Evolutionary conservation across 2,113 vertebrate species (phyloP).

Genomic region (Cardinalis cardinalis): DNA sequence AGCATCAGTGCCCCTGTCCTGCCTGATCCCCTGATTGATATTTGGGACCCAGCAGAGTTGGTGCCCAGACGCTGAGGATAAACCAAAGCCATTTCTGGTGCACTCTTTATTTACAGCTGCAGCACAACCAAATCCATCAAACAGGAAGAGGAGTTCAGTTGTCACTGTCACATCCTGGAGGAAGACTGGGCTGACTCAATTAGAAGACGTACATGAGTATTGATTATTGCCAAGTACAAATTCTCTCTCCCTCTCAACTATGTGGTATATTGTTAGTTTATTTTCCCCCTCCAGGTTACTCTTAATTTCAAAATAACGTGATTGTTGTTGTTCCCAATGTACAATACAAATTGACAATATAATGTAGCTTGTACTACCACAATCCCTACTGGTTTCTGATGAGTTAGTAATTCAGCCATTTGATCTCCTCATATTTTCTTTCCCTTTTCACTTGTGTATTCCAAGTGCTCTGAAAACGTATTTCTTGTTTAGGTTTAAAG

Average conservation of each 20-base stretch:
- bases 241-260: neutral
- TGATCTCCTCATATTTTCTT: neutral
- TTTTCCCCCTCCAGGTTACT: conserved; percentile 45
- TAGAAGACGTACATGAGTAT: conserved; percentile 30
- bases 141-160: neutral
- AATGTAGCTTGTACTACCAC: conserved; percentile 10
- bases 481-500: neutral
- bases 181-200: conserved; percentile 35
- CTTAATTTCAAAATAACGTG: conserved; percentile 39
- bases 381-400: conserved; percentile 16
- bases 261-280: neutral
- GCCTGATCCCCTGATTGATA: neutral
- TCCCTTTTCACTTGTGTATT: neutral
- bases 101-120: neutral
- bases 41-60: neutral
- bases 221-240: conserved; percentile 44
- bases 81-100: neutral
- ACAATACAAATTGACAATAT: conserved; percentile 36
- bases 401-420: conserved; percentile 21
- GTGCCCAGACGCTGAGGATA: neutral
- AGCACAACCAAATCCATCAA: conserved; percentile 34
- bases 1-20: rapidly evolving
- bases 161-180: conserved; percentile 11
- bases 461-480: neutral
- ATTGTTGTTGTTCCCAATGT: conserved; percentile 15